Evolutionary conservation across 2,888 invertebrate species (phyloP).

Genomic region (Hipparchia semele): DNA sequence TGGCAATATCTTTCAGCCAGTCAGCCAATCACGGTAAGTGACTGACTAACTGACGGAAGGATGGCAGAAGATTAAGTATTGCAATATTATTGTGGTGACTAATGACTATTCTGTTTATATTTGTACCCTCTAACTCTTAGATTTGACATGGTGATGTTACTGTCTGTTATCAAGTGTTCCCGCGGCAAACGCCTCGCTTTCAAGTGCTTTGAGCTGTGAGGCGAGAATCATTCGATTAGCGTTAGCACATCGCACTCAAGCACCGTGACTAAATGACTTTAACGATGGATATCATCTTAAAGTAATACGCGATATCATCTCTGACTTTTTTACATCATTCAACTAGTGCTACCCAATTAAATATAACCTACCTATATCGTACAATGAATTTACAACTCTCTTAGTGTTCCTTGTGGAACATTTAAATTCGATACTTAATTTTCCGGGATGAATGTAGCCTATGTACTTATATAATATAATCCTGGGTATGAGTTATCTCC

Average conservation of each 20-base stretch:
- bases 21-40: too few species aligned
- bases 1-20: too few species aligned
- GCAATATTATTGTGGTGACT: not conserved
- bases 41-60: too few species aligned
- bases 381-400: not conserved
- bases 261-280: conserved; percentile 43
- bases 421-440: too few species aligned
- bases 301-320: not conserved
- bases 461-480: too few species aligned
- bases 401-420: too few species aligned
- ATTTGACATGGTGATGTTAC: conserved; percentile 14
- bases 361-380: not conserved
- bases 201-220: conserved; percentile 54
- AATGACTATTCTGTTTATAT: not conserved
- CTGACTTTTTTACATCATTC: not conserved
- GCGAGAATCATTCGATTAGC: conserved; percentile 67
- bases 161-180: conserved; percentile 9
- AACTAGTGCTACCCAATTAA: not conserved
- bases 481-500: too few species aligned
- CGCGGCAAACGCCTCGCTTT: conserved; percentile 48
- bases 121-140: not conserved
- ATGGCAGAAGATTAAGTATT: too few species aligned
- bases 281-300: conserved; percentile 1
- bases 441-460: too few species aligned
- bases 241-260: conserved; percentile 35